Conservation (phyloP, 2,888 invertebrate genomes). For the Idaea biselata region DNA sequence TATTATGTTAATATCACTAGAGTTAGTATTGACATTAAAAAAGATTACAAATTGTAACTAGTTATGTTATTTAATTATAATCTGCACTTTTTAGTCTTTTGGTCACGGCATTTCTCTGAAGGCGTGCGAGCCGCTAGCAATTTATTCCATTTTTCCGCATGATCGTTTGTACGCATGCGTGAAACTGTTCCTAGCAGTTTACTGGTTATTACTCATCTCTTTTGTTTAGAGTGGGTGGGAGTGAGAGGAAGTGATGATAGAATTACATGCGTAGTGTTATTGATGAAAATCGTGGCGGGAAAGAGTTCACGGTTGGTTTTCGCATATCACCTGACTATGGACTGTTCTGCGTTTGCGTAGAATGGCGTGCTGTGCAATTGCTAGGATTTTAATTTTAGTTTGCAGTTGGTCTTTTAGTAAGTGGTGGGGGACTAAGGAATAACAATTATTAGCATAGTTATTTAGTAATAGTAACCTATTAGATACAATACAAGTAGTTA, state of each 20-base stretch:
- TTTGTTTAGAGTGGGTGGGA: constrained; percentile 34
- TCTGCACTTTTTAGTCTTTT: constrained; percentile 32
- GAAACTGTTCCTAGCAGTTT: constrained; percentile 23
- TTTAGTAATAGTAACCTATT: too few relatives aligned
- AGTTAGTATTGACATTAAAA: constrained; percentile 2
- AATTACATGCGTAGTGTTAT: constrained; percentile 75
- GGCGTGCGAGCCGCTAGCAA: constrained; percentile 20
- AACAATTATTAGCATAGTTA: too few relatives aligned
- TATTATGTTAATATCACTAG: background rate
- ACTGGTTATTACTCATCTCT: constrained; percentile 60
- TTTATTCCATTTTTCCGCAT: constrained; percentile 34
- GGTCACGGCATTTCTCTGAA: constrained; percentile 42
- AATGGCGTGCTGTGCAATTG: background rate
- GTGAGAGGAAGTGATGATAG: constrained; percentile 40
- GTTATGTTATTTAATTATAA: constrained; percentile 21
- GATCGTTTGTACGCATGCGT: constrained; percentile 62
- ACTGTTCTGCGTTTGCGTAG: constrained; percentile 16
- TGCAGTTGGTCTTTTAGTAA: background rate
- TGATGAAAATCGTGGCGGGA: constrained; percentile 72
- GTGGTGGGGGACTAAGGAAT: background rate
- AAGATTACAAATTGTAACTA: constrained; percentile 16
- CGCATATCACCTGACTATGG: constrained; percentile 13
- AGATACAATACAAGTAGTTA: too few relatives aligned
- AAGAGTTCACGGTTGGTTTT: constrained; percentile 27
- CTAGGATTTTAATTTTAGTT: background rate